Conservation (phyloP, 92 coral and sea anemone species). For the Palythoa grandiflora region DNA sequence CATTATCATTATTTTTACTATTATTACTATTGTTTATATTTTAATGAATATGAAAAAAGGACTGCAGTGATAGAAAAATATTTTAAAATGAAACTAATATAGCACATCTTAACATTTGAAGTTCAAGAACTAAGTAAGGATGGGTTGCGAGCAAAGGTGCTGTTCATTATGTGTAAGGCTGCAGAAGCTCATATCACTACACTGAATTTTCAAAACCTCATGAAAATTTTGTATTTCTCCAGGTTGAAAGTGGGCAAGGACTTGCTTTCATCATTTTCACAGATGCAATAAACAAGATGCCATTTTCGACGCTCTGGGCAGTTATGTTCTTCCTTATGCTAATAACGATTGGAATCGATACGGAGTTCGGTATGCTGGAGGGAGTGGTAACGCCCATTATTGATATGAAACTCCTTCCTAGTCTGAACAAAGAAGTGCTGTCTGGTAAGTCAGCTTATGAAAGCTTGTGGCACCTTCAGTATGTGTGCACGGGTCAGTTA, state of each 20-base stretch:
- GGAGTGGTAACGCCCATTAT: slow-evolving; percentile 97
- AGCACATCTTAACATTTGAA: too few species aligned
- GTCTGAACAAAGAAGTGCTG: slow-evolving; percentile 83
- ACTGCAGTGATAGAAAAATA: too few species aligned
- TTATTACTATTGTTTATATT: too few species aligned
- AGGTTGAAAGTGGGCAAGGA: slow-evolving; percentile 88
- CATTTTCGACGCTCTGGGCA: slow-evolving; percentile 89
- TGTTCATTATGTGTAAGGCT: too few species aligned
- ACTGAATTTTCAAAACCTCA: not conserved
- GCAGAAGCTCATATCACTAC: not conserved
- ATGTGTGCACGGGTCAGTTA: too few species aligned
- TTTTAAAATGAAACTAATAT: too few species aligned
- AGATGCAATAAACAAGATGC: slow-evolving; percentile 95
- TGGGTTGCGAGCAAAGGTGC: too few species aligned
- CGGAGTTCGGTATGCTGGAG: slow-evolving; percentile 98
- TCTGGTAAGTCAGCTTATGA: slow-evolving; percentile 71
- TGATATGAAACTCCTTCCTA: slow-evolving; percentile 90
- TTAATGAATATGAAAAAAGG: too few species aligned
- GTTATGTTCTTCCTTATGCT: slow-evolving; percentile 98
- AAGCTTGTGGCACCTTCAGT: too few species aligned
- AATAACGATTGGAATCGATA: slow-evolving; percentile 88
- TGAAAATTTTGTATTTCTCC: not conserved
- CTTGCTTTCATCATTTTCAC: slow-evolving; percentile 95
- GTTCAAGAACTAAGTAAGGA: too few species aligned
- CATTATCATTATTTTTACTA: too few species aligned